Evolutionary conservation across 2,888 invertebrate genomes (phyloP).

Genomic region (Nomada fucata): DNA sequence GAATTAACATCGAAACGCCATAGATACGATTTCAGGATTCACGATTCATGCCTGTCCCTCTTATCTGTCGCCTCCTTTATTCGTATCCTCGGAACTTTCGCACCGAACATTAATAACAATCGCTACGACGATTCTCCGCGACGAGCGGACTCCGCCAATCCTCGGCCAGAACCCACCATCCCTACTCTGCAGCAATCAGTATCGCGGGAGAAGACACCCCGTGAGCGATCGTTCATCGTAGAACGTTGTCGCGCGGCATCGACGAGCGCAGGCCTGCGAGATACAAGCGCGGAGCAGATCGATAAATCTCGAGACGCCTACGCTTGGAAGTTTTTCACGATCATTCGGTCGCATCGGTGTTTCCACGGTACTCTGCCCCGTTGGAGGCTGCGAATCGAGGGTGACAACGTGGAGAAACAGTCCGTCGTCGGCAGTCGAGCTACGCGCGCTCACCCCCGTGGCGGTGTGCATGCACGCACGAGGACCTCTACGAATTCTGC

Average conservation of each 20-base stretch:
- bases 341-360: slow-evolving; percentile 1
- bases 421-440: slow-evolving; percentile 44
- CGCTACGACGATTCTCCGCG: no score
- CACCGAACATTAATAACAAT: no score
- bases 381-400: not conserved
- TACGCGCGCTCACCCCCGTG: slow-evolving; percentile 46
- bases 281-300: slow-evolving; percentile 51
- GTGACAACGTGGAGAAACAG: not conserved
- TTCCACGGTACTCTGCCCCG: not conserved
- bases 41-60: no score
- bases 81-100: no score
- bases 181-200: not conserved
- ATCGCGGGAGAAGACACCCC: not conserved
- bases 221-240: slow-evolving; percentile 8
- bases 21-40: no score
- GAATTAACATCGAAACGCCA: no score
- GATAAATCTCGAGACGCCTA: slow-evolving; percentile 56
- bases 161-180: not conserved
- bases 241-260: slow-evolving; percentile 16
- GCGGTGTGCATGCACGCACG: slow-evolving; percentile 53
- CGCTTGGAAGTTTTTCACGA: not conserved
- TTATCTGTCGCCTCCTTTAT: no score
- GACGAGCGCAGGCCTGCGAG: slow-evolving; percentile 53
- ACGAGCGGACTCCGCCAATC: not conserved
- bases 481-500: slow-evolving; percentile 68